phyloP scores from a whole-genome alignment of 2,888 invertebrate species.

The Drosophila nr. perissopoda region DNA sequence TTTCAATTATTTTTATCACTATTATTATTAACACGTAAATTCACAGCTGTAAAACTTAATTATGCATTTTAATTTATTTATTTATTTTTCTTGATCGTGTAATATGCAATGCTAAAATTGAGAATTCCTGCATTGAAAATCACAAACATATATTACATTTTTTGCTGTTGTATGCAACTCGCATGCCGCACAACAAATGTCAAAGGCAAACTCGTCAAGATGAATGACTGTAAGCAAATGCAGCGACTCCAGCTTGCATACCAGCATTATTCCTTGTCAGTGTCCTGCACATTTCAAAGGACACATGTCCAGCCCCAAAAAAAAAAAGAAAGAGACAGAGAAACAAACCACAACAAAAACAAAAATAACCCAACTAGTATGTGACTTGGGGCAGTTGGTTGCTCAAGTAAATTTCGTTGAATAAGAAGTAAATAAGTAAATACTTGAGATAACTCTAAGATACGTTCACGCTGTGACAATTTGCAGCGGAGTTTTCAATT shows the following conservation, averaged over 20 bases:
- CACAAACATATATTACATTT: neutral
- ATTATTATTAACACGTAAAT: neutral
- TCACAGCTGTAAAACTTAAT: neutral
- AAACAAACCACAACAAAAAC: neutral
- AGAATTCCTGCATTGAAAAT: neutral
- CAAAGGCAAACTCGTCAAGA: slow-evolving; percentile 55
- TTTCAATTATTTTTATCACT: neutral
- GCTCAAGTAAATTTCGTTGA: slow-evolving; percentile 72
- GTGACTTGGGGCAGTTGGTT: slow-evolving; percentile 44
- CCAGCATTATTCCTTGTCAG: slow-evolving; percentile 78
- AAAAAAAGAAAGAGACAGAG: neutral
- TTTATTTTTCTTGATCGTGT: neutral
- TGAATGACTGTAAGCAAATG: slow-evolving; percentile 62
- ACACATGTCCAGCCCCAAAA: slow-evolving; percentile 56
- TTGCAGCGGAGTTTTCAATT: slow-evolving; percentile 43
- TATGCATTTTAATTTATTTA: neutral
- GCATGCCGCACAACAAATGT: slow-evolving; percentile 71
- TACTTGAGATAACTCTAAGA: slow-evolving; percentile 66
- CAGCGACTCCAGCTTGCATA: slow-evolving; percentile 57
- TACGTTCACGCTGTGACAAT: slow-evolving; percentile 53
- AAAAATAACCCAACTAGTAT: slow-evolving; percentile 28
- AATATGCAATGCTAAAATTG: neutral
- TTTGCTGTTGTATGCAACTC: slow-evolving; percentile 42
- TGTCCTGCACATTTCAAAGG: slow-evolving; percentile 68
- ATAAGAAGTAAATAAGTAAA: slow-evolving; percentile 80